Percentiles rank a stretch among this genome's conserved stretches.
phyloP scores from a whole-genome alignment of 2,113 vertebrate genomes.

The Aegithalos caudatus region DNA sequence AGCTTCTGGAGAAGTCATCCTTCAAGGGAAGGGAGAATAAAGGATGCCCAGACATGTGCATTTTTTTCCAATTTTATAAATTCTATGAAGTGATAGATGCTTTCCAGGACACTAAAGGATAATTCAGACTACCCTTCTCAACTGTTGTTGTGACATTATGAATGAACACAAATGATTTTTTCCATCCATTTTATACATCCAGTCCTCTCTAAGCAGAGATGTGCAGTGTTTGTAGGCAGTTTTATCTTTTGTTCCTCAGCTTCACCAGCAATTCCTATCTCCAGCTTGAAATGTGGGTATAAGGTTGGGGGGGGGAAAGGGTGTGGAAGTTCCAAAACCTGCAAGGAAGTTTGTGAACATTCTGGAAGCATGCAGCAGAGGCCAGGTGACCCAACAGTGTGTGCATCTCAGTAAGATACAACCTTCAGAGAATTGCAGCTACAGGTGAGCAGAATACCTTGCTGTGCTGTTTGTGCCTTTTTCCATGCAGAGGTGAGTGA shows the following conservation, averaged over 20 bases:
- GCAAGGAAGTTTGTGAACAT: background rate
- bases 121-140: background rate
- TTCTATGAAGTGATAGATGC: background rate
- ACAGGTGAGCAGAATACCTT: background rate
- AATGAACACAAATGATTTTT: background rate
- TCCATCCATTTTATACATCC: background rate
- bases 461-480: background rate
- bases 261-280: background rate
- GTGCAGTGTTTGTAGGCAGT: background rate
- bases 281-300: background rate
- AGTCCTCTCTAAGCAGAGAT: background rate
- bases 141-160: background rate
- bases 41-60: background rate
- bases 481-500: background rate
- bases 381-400: background rate
- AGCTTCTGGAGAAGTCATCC: background rate
- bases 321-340: background rate
- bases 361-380: constrained; percentile 14
- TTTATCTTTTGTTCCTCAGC: background rate
- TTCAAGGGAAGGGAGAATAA: background rate
- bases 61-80: background rate
- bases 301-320: background rate
- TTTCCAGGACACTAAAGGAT: background rate
- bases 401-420: background rate
- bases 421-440: background rate